Conservation (phyloP, 2,113 vertebrate genomes). For the Pipa parva region DNA sequence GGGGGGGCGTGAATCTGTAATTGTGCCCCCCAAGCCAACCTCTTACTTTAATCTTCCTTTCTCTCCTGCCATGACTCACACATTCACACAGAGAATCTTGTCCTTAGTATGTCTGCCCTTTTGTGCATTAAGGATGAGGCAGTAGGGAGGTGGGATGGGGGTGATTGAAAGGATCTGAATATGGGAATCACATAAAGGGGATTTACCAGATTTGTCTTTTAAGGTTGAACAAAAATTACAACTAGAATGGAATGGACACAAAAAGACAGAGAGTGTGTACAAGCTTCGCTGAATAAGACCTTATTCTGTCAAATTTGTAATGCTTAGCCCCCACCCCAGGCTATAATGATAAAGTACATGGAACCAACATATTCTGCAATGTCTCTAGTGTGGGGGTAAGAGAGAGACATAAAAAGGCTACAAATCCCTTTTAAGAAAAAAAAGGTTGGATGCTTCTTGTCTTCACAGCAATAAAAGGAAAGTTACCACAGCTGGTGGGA, state of each 20-base stretch:
- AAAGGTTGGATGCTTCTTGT: not conserved
- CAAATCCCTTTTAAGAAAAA: not conserved
- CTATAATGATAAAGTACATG: not conserved
- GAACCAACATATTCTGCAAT: constrained; percentile 9
- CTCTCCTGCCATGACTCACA: constrained; percentile 6
- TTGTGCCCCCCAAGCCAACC: not conserved
- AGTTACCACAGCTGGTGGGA: not conserved
- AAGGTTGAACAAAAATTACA: constrained; percentile 77
- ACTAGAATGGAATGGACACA: constrained; percentile 70
- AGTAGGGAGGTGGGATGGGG: constrained; percentile 49
- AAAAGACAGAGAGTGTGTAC: constrained; percentile 79
- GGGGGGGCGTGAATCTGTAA: not conserved
- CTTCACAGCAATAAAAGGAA: not conserved
- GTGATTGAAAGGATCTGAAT: constrained; percentile 43
- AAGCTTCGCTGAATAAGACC: constrained; percentile 90
- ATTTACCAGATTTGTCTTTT: constrained; percentile 94
- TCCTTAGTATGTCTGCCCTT: constrained; percentile 20
- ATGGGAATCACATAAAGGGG: constrained; percentile 84
- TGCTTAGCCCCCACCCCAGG: constrained; percentile 45
- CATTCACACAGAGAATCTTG: constrained; percentile 29
- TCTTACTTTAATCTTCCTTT: constrained; percentile 47
- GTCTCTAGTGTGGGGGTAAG: not conserved
- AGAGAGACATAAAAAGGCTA: not conserved
- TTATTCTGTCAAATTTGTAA: constrained; percentile 88
- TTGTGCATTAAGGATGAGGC: constrained; percentile 37